Evolutionary conservation across 1,140 invertebrate species (phyloP).

Genomic region (Daktulosphaira vitifoliae): DNA sequence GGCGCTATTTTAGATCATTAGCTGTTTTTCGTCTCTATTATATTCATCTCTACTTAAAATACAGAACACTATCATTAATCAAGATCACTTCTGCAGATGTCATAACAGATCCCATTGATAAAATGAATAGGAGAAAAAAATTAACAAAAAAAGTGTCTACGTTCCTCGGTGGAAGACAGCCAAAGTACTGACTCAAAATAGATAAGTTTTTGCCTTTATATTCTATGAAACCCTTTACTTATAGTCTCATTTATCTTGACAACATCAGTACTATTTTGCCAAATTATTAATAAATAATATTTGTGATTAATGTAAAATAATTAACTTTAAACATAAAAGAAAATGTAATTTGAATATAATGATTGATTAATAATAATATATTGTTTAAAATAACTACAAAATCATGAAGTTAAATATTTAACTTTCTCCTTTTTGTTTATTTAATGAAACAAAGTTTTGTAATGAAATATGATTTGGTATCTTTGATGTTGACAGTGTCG

Average conservation of each 20-base stretch:
- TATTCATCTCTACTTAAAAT: background rate
- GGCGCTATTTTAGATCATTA: background rate
- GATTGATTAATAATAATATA: too few species aligned
- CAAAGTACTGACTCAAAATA: slow-evolving; percentile 24
- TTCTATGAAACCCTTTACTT: background rate
- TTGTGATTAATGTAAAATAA: too few species aligned
- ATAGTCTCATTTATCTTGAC: background rate
- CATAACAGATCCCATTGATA: slow-evolving; percentile 6
- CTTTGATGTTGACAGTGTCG: too few species aligned
- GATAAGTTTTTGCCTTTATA: slow-evolving; percentile 3
- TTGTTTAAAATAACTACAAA: too few species aligned
- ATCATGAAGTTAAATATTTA: too few species aligned
- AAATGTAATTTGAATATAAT: too few species aligned
- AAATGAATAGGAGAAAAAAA: background rate
- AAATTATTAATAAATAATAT: slow-evolving; percentile 32
- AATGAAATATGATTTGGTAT: too few species aligned
- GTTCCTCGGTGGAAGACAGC: slow-evolving; percentile 13
- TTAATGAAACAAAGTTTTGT: too few species aligned
- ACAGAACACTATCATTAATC: slow-evolving; percentile 15
- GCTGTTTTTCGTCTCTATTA: background rate
- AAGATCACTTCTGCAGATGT: slow-evolving; percentile 20
- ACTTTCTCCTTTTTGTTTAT: too few species aligned
- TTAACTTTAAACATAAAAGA: too few species aligned
- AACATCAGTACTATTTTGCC: slow-evolving; percentile 1
- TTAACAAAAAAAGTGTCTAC: background rate